phyloP scores from a whole-genome alignment of 2,113 vertebrate species.

The Mesocricetus auratus region DNA sequence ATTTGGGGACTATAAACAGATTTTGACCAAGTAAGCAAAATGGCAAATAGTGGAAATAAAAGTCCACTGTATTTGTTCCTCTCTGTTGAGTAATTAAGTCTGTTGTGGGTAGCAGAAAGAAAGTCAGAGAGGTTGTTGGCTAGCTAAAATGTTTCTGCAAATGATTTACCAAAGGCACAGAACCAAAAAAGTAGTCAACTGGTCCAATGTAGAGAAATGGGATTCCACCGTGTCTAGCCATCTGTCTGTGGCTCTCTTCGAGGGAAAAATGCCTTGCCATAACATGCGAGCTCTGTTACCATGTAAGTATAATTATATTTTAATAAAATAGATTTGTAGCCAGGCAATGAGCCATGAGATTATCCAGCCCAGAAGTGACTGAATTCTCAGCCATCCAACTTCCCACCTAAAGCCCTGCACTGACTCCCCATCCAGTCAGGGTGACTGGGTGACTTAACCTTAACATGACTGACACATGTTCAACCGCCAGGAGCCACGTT shows the following conservation, averaged over 20 bases:
- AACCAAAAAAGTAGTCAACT: constrained; percentile 41
- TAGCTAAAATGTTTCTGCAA: neutral
- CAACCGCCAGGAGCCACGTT: neutral
- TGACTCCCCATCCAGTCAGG: neutral
- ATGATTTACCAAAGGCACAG: neutral
- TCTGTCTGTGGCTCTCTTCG: neutral
- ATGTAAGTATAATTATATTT: constrained; percentile 32
- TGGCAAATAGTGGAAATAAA: neutral
- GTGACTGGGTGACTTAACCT: neutral
- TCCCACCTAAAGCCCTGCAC: fast-evolving
- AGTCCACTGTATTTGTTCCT: neutral
- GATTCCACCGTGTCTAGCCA: neutral
- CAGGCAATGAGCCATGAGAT: neutral
- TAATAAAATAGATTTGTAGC: constrained; percentile 52
- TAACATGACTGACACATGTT: neutral
- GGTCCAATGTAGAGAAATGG: neutral
- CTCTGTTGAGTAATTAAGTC: neutral
- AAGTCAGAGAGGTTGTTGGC: neutral
- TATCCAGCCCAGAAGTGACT: neutral
- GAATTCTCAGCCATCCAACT: neutral
- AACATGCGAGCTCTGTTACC: neutral
- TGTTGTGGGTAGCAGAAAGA: neutral
- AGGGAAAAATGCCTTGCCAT: neutral
- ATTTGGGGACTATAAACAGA: neutral
- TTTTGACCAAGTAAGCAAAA: neutral